Evolutionary conservation across 30 jellyfish, hydroid and myxozoan species (phyloP), one percentile per base, ranked within the genome.

Genomic region (Chrysaora quinquecirrha): DNA sequence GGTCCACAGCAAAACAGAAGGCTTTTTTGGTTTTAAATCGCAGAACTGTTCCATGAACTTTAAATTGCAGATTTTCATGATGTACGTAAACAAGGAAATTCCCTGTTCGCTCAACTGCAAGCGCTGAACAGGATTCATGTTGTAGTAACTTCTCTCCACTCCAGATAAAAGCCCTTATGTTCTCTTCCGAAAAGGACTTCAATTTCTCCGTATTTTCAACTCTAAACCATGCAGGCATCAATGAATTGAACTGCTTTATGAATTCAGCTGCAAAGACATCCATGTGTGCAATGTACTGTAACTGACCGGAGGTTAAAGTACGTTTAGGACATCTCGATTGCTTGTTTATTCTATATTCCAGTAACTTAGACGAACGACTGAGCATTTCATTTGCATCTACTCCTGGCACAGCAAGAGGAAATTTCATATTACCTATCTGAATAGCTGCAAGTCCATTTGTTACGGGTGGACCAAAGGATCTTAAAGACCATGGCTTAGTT

Each of bases 171-270:
- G 97, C 77, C 16, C 95, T 82, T 4, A 76, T 52, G 84, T 71
- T 90, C 33, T 90, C 85, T 19, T 70, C 93, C 11, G 86, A 73
- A 74, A 90, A 83, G 27, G 34, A 18, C 60, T 48, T 62, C 84
- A 85, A 47, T 18, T 4, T 21, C 10, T 56, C 90, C 18, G 56
- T 56, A 23, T 77, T 24, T n/a, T 33, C 84, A 0, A 90, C 19
- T 24, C 72, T 73, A 65, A 90, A 84, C 97, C 97, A 90, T 3
- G 96, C 25, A 0, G 97, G 97, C 64, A 96, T 29, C 25, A 90
- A 65, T 34, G 34, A 60, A 73, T 85, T 90, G 61, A 84, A 84
- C 64, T 76, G 86, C 54, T 49, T 20, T n/a, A 85, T 18, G 76
- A 85, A 78, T 18, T 76, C 89, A 58, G 74, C 77, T 3, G 88